phyloP scores from a whole-genome alignment of 2,113 vertebrate genomes.

The Erinaceus europaeus region DNA sequence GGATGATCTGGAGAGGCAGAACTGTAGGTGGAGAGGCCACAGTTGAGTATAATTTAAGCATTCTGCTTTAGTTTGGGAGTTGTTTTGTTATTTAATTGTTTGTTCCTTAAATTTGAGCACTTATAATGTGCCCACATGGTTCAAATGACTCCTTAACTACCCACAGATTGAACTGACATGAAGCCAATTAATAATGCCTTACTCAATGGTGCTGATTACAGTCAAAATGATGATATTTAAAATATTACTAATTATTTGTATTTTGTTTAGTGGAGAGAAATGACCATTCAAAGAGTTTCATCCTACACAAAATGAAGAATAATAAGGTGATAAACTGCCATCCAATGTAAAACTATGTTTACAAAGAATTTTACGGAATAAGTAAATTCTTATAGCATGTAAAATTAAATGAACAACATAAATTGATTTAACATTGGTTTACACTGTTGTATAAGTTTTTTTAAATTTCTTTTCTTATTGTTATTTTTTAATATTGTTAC shows the following conservation, averaged over 20 bases:
- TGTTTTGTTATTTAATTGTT: conserved; percentile 39
- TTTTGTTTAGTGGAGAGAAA: conserved; percentile 26
- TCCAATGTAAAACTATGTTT: background rate
- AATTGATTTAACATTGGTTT: background rate
- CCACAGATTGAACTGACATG: conserved; percentile 26
- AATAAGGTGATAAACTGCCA: conserved; percentile 9
- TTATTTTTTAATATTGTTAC: too few species aligned
- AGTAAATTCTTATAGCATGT: background rate
- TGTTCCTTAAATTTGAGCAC: background rate
- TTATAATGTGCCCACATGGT: background rate
- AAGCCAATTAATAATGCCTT: conserved; percentile 45
- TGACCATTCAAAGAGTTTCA: conserved; percentile 25
- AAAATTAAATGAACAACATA: background rate
- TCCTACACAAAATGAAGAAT: conserved; percentile 18
- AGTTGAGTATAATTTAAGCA: background rate
- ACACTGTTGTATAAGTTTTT: background rate
- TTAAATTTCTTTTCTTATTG: too few species aligned
- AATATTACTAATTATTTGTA: conserved; percentile 56
- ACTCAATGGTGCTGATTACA: conserved; percentile 45
- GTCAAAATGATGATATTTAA: conserved; percentile 52
- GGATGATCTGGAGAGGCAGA: background rate
- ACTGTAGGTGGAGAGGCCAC: background rate
- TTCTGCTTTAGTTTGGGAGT: background rate
- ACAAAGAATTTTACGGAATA: background rate
- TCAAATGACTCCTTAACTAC: conserved; percentile 24